A percentile compares a stretch with the other conserved stretches of the same genome.
Conservation (phyloP, 2,888 invertebrate genomes). For the Hypsopygia costalis region DNA sequence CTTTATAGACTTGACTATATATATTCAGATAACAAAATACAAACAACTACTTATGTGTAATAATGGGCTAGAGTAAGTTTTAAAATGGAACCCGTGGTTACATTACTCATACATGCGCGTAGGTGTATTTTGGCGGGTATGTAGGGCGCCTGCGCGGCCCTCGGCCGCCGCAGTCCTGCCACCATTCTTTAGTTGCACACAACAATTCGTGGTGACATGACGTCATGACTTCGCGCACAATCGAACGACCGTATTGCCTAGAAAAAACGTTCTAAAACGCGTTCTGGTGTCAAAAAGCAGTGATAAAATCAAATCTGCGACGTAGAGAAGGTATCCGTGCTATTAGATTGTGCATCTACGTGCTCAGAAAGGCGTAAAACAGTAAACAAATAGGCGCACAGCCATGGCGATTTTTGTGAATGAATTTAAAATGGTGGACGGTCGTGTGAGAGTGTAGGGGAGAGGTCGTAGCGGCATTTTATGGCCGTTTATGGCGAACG, state of each 20-base stretch:
- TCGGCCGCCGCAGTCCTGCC: slow-evolving; percentile 72
- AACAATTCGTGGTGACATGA: slow-evolving; percentile 34
- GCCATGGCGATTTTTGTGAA: slow-evolving; percentile 75
- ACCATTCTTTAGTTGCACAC: slow-evolving; percentile 77
- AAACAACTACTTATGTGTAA: slow-evolving; percentile 1
- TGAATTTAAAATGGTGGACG: slow-evolving; percentile 79
- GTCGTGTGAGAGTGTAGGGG: slow-evolving; percentile 48
- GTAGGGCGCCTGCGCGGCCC: slow-evolving; percentile 60
- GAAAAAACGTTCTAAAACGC: slow-evolving; percentile 51
- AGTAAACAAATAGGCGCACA: slow-evolving; percentile 69
- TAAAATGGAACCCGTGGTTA: slow-evolving; percentile 44
- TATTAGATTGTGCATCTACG: slow-evolving; percentile 23
- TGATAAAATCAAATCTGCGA: slow-evolving; percentile 29
- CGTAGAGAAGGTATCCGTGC: slow-evolving; percentile 24
- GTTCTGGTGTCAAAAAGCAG: slow-evolving; percentile 31
- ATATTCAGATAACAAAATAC: slow-evolving; percentile 7
- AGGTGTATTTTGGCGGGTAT: slow-evolving; percentile 77
- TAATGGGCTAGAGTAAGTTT: slow-evolving; percentile 52
- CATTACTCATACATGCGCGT: slow-evolving; percentile 71
- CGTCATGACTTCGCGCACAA: slow-evolving; percentile 37
- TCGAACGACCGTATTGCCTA: slow-evolving; percentile 48
- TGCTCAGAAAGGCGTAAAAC: slow-evolving; percentile 52
- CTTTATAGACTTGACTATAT: not conserved
- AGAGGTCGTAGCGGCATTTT: slow-evolving; percentile 41
- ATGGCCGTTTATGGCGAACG: slow-evolving; percentile 32